Conservation (phyloP, 2,888 invertebrate genomes). For the Sminthurinus aureus region DNA sequence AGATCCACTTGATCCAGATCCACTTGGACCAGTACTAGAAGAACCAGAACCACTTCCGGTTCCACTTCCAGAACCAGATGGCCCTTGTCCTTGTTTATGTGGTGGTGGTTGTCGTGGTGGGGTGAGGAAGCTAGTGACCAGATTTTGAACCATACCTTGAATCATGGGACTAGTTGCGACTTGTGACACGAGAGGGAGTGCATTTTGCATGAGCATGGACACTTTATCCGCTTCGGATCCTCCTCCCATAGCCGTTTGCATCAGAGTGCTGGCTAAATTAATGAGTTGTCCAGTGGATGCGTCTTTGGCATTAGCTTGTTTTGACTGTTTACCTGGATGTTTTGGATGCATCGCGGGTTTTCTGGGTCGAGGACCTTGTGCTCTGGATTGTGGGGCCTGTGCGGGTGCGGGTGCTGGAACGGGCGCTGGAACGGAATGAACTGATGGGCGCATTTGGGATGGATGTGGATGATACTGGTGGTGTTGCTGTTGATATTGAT, state of each 20-base stretch:
- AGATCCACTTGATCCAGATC: background rate
- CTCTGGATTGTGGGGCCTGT: constrained; percentile 3
- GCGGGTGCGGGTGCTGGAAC: background rate
- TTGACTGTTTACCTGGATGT: no score
- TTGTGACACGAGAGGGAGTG: constrained; percentile 55
- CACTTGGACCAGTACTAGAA: background rate
- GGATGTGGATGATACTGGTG: background rate
- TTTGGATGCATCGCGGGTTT: background rate
- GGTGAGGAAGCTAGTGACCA: constrained; percentile 57
- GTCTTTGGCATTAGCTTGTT: constrained; percentile 30
- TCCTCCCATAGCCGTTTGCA: constrained; percentile 53
- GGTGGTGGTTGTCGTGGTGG: constrained; percentile 49
- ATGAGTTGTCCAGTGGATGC: constrained; percentile 44
- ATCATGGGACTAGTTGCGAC: constrained; percentile 57
- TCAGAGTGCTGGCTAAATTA: constrained; percentile 54
- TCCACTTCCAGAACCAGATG: constrained; percentile 6
- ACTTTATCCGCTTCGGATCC: constrained; percentile 55
- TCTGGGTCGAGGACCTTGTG: background rate
- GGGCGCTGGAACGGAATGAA: no score
- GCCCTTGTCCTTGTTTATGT: constrained; percentile 38
- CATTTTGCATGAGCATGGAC: constrained; percentile 54
- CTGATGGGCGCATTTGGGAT: background rate
- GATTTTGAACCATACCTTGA: constrained; percentile 53
- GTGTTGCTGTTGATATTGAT: background rate
- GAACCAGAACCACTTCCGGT: background rate